Base-by-base conservation (phyloP, 1,140 invertebrate genomes). In the Nomia melanderi region DNA sequence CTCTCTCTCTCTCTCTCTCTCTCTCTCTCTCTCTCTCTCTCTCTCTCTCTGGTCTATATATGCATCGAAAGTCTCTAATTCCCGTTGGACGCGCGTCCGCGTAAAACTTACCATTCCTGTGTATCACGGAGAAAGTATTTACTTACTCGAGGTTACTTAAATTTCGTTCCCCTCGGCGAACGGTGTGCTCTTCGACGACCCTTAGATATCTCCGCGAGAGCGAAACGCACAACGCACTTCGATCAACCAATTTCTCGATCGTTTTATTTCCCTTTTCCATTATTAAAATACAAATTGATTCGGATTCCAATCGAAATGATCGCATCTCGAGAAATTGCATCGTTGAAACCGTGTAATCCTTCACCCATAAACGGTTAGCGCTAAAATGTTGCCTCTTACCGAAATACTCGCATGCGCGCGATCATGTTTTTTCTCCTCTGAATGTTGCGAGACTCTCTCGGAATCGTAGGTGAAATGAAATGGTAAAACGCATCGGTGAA, bases 241-340 rank as follows among this genome's bases (percentile, higher is more conserved):
- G 4, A 17, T n/a, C 20, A 20, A 71, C 27, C 20, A 29, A 60
- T 33, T n/a, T 44, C 29, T 60, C 39, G 20, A 60, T 47, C 7
- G 2, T 71, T 60, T 70, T 12, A 33, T 70, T 41, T 17, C 47
- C n/a, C 31, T 47, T n/a, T 25, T 14, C 20, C 29, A 41, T 39
- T 29, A 50, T 23, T 11, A 9, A 33, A 53, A 33, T 72, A 47
- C 23, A 72, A 62, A 47, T 50, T 50, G 9, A 14, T 63, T 36
- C n/a, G 8, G 36, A 20, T 25, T 60, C 41, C n/a, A 2, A n/a
- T 7, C 33, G 36, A n/a, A 60, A 36, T 36, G 3, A 23, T n/a
- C 20, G 9, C 14, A 23, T 36, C 20, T 9, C 31, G 9, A 60
- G 29, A 33, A 25, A 53, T 25, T 53, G 23, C 50, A 25, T 25